Evolutionary conservation across 2,113 vertebrate genomes (phyloP), one percentile per base, ranked within the genome.

Genomic region (Dendropsophus ebraccatus): DNA sequence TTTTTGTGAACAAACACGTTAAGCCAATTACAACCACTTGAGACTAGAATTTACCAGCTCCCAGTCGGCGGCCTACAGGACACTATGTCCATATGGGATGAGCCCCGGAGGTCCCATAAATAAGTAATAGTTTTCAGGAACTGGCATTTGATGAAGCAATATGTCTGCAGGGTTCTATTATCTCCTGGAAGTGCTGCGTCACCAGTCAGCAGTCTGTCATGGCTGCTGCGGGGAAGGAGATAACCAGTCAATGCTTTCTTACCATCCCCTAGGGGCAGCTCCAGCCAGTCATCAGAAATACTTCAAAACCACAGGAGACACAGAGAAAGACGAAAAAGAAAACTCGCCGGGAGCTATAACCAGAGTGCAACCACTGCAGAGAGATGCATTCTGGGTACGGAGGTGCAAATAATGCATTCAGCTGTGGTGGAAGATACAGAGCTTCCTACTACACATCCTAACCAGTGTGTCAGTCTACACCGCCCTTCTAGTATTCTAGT

Each of bases 261-360:
- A 41, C 17, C 2, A 28, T 28, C 73, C 72, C 73, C 73, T 30
- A 10, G 9, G 37, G 72, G n/a, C 72, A 8, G 11, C 45, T 47
- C 6, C 73, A 76, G 45, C n/a, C 45, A 25, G 72, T 52, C 73
- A 50, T 76, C n/a, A 50, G 25, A 19, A 76, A 74, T 25, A 45
- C 72, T 74, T 47, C n/a, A 5, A 13, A 74, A 74, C 45, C 73
- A 52, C 73, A 76, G 47, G 73, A 76, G 73, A 76, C 73, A 4
- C 23, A 25, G 6, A 74, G 23, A 10, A 3, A 45, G 37, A 25
- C 23, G 23, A 14, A 23, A n/a, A 72, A 37, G 3, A 1, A 25
- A 25, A 74, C 21, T 11, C 12, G 41, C 13, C 62, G 28, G 62
- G 62, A 7, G 62, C 62, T 67, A 67, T 67, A 67, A 67, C 41